Conservation (phyloP, 2,888 invertebrate species). For the Nematopogon swammerdamellus region DNA sequence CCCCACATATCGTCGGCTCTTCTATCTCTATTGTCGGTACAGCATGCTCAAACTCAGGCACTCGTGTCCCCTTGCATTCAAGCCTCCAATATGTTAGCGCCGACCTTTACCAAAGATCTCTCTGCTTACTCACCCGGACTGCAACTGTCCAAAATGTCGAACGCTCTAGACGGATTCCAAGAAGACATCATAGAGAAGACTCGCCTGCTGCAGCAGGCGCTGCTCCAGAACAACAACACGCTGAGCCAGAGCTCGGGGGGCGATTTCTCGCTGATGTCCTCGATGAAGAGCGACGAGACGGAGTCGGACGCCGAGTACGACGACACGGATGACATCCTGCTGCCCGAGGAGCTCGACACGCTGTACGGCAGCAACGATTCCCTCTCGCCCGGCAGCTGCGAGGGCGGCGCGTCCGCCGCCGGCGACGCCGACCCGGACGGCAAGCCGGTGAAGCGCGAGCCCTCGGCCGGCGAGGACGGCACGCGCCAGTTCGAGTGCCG, state of each 20-base stretch:
- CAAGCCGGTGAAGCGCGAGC: conserved; percentile 34
- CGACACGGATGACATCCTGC: conserved; percentile 50
- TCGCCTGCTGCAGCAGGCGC: conserved; percentile 35
- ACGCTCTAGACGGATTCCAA: conserved; percentile 21
- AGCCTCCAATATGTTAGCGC: conserved; percentile 21
- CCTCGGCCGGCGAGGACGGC: conserved; percentile 44
- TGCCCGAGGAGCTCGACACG: conserved; percentile 39
- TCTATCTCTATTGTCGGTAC: conserved; percentile 40
- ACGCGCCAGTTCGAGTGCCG: conserved; percentile 71
- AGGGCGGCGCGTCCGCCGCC: conserved; percentile 11
- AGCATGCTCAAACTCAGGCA: conserved; percentile 1
- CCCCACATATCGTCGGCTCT: conserved; percentile 36
- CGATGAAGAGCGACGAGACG: conserved; percentile 36
- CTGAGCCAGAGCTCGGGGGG: conserved; percentile 11
- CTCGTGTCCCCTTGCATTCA: conserved; percentile 29
- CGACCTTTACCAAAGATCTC: conserved; percentile 11
- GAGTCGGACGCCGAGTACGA: conserved; percentile 50
- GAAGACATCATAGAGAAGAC: conserved; percentile 25
- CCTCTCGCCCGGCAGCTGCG: conserved; percentile 10
- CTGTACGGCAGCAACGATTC: conserved; percentile 17
- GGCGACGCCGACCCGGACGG: conserved; percentile 27
- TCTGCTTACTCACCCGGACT: conserved; percentile 8
- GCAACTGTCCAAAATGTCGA: conserved; percentile 17
- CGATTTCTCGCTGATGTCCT: neutral
- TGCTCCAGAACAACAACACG: conserved; percentile 39